These are phyloP conservation scores for Petrocephalus microphthalmus DNA, from an alignment of 2,113 vertebrate species.

Conservation along the genomic window DNA sequence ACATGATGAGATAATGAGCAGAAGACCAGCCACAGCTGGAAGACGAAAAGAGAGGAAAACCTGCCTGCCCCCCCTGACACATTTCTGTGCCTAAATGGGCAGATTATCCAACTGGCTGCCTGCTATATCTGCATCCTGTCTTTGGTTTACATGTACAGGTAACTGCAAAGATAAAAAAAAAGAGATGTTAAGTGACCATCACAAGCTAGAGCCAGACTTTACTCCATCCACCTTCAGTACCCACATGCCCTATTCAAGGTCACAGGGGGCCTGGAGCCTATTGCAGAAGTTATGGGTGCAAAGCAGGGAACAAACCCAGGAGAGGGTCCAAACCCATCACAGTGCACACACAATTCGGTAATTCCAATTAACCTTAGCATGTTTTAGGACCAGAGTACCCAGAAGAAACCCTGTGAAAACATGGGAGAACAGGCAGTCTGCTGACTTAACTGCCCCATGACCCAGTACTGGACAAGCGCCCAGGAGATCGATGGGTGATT, in stretches of 20 bases:
- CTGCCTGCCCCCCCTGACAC: neutral
- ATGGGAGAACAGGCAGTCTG: neutral
- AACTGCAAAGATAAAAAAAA: neutral
- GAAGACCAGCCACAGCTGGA: neutral
- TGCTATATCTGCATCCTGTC: neutral
- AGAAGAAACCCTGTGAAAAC: neutral
- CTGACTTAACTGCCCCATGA: neutral
- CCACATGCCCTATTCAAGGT: neutral
- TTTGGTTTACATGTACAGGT: neutral
- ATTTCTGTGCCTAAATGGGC: neutral
- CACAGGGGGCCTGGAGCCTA: neutral
- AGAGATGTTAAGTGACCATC: neutral
- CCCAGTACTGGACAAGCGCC: neutral
- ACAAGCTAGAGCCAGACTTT: neutral
- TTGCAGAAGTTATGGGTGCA: neutral
- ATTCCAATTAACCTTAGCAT: neutral
- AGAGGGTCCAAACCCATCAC: neutral
- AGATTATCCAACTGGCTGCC: neutral
- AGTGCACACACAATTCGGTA: neutral
- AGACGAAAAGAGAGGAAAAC: neutral
- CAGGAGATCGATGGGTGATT: neutral
- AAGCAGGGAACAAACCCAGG: neutral
- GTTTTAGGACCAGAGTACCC: neutral
- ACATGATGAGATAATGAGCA: neutral
- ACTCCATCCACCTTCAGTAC: neutral